Base-by-base conservation (phyloP, 1,140 invertebrate species). In the Eupeodes corollae region DNA sequence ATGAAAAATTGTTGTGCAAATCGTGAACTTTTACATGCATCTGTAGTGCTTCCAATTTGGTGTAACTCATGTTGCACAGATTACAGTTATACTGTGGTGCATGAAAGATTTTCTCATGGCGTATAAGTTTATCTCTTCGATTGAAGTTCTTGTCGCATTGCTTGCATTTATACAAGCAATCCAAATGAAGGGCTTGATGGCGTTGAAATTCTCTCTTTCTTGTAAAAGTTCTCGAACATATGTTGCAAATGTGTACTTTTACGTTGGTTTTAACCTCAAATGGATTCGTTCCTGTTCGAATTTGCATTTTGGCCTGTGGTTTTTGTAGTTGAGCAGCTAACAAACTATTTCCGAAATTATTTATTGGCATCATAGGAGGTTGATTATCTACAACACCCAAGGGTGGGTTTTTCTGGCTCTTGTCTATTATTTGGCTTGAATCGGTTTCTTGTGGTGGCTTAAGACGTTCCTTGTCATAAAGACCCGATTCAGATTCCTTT, bases 71-170 rank as follows among this genome's bases (percentile, higher is more conserved):
- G 52, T 73, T 68, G 57, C 76, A 77, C 48, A 75, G 70, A 38
- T 71, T 67, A 52, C 76, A 78, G 35, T 71, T 70, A 59, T 71
- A 75, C 49, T 71, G 74, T 45, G 77, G 76, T 0, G 53, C 56
- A 43, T 61, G 61, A 52, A 78, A 77, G 51, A 75, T 78, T 46
- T 75, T 56, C 57, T 77, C 74, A 63, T 83, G 80, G 15, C 79
- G 71, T 15, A 79, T 73, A 47, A 83, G 59, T 59, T 82, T 81
- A 53, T 83, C 79, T 51, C 79, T 79, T 14, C 75, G 72, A 21
- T 73, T 78, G 54, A 83, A 83, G 46, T 75, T 73, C 53, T 79
- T 79, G 46, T 75, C 71, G 63, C 80, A 83, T 43, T 73, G 70
- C 42, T 63, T 71, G 57, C 80, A 83, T 31, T 74, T 72, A 52